A percentile compares a stretch with the other conserved stretches of the same genome.
phyloP scores from a whole-genome alignment of 2,797 vertebrate species.

The Lycodopsis pacificus region DNA sequence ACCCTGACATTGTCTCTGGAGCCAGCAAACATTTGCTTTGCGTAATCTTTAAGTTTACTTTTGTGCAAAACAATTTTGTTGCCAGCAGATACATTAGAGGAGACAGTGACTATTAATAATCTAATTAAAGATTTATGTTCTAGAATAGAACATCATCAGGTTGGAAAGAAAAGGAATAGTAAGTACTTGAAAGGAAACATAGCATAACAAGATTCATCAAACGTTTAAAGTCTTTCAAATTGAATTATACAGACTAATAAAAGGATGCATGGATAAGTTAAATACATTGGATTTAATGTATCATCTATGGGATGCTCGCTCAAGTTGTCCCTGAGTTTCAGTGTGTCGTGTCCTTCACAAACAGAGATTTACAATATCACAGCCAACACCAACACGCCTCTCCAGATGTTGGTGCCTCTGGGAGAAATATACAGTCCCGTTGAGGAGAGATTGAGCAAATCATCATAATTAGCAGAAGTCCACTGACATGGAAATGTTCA shows the following conservation, averaged over 20 bases:
- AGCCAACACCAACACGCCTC: slow-evolving; percentile 32
- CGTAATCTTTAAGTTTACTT: slow-evolving; percentile 17
- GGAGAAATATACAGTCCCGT: background rate
- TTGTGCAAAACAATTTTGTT: slow-evolving; percentile 2
- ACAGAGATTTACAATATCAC: slow-evolving; percentile 14
- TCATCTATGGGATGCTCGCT: background rate
- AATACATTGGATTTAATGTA: background rate
- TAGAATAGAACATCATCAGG: background rate
- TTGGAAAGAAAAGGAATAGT: background rate
- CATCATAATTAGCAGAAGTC: slow-evolving; percentile 17
- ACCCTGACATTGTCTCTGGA: slow-evolving; percentile 4
- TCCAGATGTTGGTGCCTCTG: slow-evolving; percentile 35
- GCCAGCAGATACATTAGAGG: slow-evolving; percentile 25
- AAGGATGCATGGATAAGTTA: background rate
- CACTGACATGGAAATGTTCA: slow-evolving; percentile 28
- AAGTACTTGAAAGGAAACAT: background rate
- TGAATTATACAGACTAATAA: background rate
- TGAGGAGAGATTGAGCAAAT: background rate
- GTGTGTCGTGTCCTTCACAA: slow-evolving; percentile 22
- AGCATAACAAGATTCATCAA: too few relatives aligned
- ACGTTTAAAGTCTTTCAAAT: background rate
- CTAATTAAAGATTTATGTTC: background rate
- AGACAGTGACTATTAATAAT: background rate
- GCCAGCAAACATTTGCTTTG: slow-evolving; percentile 33
- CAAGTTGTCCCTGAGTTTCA: background rate